Conservation (phyloP, 2,113 vertebrate genomes). For the Nycticryphes semicollaris region DNA sequence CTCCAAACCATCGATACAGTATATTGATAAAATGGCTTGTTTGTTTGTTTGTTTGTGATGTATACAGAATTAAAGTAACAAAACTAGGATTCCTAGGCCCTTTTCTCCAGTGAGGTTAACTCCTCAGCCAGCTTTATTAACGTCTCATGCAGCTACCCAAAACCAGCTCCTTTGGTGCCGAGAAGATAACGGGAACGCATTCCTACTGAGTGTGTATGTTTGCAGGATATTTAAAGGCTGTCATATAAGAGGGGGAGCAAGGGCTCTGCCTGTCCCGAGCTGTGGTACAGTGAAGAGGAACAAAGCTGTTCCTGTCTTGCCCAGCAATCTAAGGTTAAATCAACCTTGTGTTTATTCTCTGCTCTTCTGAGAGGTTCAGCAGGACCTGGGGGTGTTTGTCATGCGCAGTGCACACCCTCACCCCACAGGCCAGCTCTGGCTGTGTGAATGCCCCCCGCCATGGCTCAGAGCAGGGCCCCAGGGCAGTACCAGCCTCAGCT, state of each 20-base stretch:
- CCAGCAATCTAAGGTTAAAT: background rate
- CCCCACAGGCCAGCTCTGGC: background rate
- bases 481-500: accelerated
- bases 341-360: background rate
- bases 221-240: background rate
- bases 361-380: background rate
- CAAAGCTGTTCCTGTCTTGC: background rate
- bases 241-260: background rate
- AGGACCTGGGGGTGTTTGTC: background rate
- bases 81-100: background rate
- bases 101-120: background rate
- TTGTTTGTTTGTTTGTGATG: background rate
- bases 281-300: background rate
- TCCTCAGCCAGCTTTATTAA: background rate
- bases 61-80: background rate
- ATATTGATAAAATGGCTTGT: background rate
- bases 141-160: no score
- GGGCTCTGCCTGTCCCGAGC: background rate
- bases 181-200: background rate
- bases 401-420: background rate
- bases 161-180: background rate
- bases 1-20: background rate
- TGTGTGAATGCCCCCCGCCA: accelerated
- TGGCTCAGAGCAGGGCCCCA: background rate
- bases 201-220: background rate